phyloP scores from a whole-genome alignment of 2,113 vertebrate species.

The Cheirogaleus medius region DNA sequence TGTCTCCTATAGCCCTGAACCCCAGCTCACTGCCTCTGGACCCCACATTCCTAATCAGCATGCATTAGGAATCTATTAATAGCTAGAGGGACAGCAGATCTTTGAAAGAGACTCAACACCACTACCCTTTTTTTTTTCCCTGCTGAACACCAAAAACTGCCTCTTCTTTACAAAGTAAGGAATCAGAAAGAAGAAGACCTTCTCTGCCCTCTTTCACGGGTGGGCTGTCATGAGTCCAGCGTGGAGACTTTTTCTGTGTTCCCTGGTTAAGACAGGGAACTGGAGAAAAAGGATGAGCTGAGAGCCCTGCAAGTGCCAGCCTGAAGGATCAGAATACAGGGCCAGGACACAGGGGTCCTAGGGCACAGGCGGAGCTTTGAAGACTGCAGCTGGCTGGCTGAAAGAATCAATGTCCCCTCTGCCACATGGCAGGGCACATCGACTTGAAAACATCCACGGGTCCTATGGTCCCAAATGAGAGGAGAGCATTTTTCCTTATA shows the following conservation, averaged over 20 bases:
- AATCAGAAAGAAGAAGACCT: background rate
- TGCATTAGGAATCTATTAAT: too few species aligned
- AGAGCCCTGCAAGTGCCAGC: background rate
- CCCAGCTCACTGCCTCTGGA: background rate
- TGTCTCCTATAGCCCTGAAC: background rate
- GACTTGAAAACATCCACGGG: background rate
- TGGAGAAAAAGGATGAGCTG: background rate
- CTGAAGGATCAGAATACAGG: background rate
- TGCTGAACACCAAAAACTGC: background rate
- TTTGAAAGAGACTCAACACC: background rate
- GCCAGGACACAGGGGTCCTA: background rate
- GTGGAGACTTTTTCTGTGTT: background rate
- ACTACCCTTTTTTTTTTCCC: too few species aligned
- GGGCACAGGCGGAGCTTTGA: background rate
- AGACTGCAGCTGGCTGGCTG: background rate
- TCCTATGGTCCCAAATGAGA: background rate
- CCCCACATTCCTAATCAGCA: background rate
- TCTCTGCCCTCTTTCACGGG: background rate
- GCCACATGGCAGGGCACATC: background rate
- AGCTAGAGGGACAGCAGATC: background rate
- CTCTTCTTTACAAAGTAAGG: background rate
- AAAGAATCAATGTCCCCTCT: background rate
- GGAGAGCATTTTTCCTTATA: too few species aligned
- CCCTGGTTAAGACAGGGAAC: background rate
- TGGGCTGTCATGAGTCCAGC: background rate